Evolutionary conservation across 2,113 vertebrate genomes (phyloP).

Genomic region (Malurus melanocephalus): DNA sequence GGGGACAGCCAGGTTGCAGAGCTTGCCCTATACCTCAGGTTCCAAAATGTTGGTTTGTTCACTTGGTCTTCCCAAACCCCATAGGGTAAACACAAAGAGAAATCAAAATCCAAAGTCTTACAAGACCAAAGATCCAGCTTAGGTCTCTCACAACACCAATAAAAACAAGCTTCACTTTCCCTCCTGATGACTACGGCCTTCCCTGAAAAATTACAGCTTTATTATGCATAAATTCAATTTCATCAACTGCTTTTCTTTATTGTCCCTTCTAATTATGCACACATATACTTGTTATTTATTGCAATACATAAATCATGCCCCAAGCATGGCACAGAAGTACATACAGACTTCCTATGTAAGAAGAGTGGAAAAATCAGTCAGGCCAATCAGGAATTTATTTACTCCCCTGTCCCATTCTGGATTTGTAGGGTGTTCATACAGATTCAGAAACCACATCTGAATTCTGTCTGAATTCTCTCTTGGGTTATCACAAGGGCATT

Average conservation of each 20-base stretch:
- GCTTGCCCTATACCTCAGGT: background rate
- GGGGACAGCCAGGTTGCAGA: background rate
- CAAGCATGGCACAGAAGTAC: background rate
- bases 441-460: background rate
- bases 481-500: background rate
- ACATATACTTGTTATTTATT: background rate
- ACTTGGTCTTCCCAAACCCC: background rate
- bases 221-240: background rate
- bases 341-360: background rate
- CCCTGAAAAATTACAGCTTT: constrained; percentile 8
- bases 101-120: background rate
- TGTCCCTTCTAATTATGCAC: constrained; percentile 24
- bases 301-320: constrained; percentile 8
- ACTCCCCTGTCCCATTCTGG: background rate
- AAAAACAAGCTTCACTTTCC: background rate
- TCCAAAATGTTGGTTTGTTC: background rate
- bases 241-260: constrained; percentile 42
- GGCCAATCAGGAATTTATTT: background rate
- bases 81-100: background rate
- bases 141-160: background rate
- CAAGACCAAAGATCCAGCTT: background rate
- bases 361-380: background rate
- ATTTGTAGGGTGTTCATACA: background rate
- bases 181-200: background rate
- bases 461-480: background rate